Percentiles rank a stretch among this genome's conserved stretches.
Conservation (phyloP, 2,888 invertebrate species). For the Drosophila planitibia region DNA sequence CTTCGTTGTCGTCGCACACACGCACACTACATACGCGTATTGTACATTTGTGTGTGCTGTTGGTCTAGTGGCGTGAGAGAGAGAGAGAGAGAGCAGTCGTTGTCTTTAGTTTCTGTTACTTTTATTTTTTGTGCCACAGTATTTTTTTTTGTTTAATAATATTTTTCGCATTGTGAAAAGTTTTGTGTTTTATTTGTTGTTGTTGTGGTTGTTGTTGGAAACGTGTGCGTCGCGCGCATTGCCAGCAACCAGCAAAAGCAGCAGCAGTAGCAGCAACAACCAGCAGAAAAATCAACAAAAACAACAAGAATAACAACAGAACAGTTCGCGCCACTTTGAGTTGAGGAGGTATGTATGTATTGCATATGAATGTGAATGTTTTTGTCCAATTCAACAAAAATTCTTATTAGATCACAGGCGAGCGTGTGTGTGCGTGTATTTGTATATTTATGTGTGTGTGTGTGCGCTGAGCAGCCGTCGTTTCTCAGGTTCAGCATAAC, state of each 20-base stretch:
- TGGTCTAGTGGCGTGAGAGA: conserved; percentile 40
- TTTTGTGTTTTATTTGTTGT: conserved; percentile 25
- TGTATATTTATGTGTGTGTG: conserved; percentile 31
- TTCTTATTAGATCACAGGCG: conserved; percentile 67
- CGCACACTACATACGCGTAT: conserved; percentile 13
- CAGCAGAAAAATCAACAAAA: conserved; percentile 39
- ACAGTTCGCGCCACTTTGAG: conserved; percentile 75
- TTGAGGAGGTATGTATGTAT: conserved; percentile 67
- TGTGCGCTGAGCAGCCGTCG: conserved; percentile 49
- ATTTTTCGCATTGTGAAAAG: conserved; percentile 75
- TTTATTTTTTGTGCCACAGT: conserved; percentile 47
- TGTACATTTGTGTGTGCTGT: conserved; percentile 29
- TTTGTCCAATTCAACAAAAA: conserved; percentile 61
- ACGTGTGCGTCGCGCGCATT: conserved; percentile 51
- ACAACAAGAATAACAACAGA: conserved; percentile 37
- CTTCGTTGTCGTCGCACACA: conserved; percentile 52
- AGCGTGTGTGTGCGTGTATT: conserved; percentile 36
- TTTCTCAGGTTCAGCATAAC: conserved; percentile 72
- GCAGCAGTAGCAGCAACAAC: conserved; percentile 32
- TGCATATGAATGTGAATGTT: conserved; percentile 37
- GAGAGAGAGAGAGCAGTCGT: conserved; percentile 29
- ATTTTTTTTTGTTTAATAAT: conserved; percentile 63
- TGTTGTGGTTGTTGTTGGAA: conserved; percentile 41
- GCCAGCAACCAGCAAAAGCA: conserved; percentile 41
- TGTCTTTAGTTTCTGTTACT: conserved; percentile 59